These are phyloP conservation scores for Drosophila gaucha DNA, from an alignment of 2,888 invertebrate genomes.

Conservation along the genomic window DNA sequence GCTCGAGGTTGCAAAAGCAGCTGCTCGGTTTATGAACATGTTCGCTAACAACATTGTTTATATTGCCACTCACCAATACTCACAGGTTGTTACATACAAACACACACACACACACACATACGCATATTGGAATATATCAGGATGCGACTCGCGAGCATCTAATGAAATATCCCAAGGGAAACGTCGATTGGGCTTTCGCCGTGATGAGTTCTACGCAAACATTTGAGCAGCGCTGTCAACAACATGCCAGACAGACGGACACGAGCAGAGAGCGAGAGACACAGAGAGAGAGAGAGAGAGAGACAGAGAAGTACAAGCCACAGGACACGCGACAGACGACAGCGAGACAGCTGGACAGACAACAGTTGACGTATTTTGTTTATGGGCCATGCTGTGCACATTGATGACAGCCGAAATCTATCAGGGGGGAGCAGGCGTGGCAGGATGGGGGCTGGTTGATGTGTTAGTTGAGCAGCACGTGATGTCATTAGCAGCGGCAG, in stretches of 20 bases:
- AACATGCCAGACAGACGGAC: constrained; percentile 46
- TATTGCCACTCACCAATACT: constrained; percentile 37
- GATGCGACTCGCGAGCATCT: constrained; percentile 28
- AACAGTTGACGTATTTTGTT: constrained; percentile 73
- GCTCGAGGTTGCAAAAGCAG: constrained; percentile 41
- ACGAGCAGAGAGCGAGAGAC: neutral
- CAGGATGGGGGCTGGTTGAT: neutral
- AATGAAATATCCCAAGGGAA: constrained; percentile 63
- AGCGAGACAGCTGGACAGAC: constrained; percentile 26
- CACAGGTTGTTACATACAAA: constrained; percentile 45
- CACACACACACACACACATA: constrained; percentile 19
- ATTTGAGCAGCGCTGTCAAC: constrained; percentile 69
- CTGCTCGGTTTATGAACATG: constrained; percentile 51
- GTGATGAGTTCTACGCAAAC: constrained; percentile 60
- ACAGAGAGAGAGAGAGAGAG: constrained; percentile 2
- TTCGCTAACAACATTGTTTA: constrained; percentile 61
- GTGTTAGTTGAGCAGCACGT: constrained; percentile 61
- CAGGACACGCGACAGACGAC: constrained; percentile 25
- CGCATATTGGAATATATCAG: neutral
- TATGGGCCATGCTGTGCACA: constrained; percentile 64
- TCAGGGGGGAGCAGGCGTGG: constrained; percentile 10
- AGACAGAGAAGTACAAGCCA: constrained; percentile 17
- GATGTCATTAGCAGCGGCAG: constrained; percentile 71
- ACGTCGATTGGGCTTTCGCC: constrained; percentile 27
- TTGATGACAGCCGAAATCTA: constrained; percentile 70